Evolutionary conservation across 2,113 vertebrate genomes (phyloP).

Genomic region (Oreochromis aureus): DNA sequence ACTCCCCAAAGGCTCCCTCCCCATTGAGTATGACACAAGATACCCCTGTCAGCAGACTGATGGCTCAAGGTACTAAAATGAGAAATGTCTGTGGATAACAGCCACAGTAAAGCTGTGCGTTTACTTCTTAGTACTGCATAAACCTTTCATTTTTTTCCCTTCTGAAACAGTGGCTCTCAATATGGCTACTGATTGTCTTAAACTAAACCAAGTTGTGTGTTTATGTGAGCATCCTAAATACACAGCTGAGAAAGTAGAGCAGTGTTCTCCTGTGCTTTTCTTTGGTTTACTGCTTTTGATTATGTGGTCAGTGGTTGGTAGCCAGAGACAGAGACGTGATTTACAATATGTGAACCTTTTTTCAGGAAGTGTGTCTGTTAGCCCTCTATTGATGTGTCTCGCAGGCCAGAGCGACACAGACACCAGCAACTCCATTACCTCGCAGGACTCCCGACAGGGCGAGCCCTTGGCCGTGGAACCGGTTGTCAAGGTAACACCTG

Average conservation of each 20-base stretch:
- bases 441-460: conserved; percentile 59
- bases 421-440: conserved; percentile 66
- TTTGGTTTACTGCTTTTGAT: not conserved
- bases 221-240: not conserved
- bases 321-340: not conserved
- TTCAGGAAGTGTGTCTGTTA: not conserved
- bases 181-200: not conserved
- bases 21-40: conserved; percentile 55
- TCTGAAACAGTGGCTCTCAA: not conserved
- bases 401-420: conserved; percentile 82
- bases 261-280: not conserved
- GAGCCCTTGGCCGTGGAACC: conserved; percentile 58
- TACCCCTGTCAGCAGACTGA: conserved; percentile 68
- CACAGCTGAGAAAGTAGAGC: not conserved
- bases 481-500: conserved; percentile 78
- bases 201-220: not conserved
- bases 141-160: not conserved
- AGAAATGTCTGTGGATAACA: not conserved
- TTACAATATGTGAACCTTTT: not conserved
- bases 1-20: conserved; percentile 29
- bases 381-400: not conserved
- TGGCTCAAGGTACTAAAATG: conserved; percentile 75
- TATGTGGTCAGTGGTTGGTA: not conserved
- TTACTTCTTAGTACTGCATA: not conserved
- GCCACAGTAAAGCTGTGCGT: not conserved